Evolutionary conservation across 2,113 vertebrate genomes (phyloP), one percentile per base, ranked within the genome.

Genomic region (Propithecus coquereli): DNA sequence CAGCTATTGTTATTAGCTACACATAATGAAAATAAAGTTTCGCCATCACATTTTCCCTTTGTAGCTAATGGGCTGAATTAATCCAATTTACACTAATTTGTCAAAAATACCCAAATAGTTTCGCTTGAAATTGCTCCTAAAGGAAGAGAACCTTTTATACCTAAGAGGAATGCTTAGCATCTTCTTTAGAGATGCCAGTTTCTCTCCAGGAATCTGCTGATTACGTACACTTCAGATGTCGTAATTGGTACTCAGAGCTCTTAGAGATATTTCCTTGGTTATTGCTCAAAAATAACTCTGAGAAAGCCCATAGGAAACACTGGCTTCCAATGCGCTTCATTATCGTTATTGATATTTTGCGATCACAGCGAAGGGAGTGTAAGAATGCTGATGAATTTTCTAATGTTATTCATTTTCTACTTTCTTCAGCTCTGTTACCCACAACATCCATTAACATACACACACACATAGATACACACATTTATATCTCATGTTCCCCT

Each of bases 31-130:
- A 94, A 85, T 81, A 73, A 86, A 86, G 40, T 66, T 73, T 91
- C 63, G 25, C 76, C 70, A 74, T 47, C 57, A 50, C 74, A 68
- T 59, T 65, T 43, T 16, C 22, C 37, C 68, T 89, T 45, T 74
- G 79, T 90, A 52, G 79, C 57, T 80, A 94, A 90, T 84, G 34
- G 68, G 68, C 16, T 90, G 80, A 92, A 92, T 73, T 86, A 95
- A 96, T 87, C 54, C 80, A 92, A 73, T 91, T 94, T 93, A 17
- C 40, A 87, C 87, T 83, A 63, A 96, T 94, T 92, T 92, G 93
- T 96, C 84, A 71, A 96, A 96, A 95, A 92, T 90, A 96, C 76
- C 57, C 91, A 87, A 90, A 94, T 52, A 96, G 70, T 90, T 86
- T 80, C 70, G 37, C 22, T 18, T 61, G 70, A 96, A 96, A 93